Percentiles rank a stretch among this genome's conserved stretches.
phyloP scores from a whole-genome alignment of 64 coral and sea anemone genomes.

The Porites australiensis region DNA sequence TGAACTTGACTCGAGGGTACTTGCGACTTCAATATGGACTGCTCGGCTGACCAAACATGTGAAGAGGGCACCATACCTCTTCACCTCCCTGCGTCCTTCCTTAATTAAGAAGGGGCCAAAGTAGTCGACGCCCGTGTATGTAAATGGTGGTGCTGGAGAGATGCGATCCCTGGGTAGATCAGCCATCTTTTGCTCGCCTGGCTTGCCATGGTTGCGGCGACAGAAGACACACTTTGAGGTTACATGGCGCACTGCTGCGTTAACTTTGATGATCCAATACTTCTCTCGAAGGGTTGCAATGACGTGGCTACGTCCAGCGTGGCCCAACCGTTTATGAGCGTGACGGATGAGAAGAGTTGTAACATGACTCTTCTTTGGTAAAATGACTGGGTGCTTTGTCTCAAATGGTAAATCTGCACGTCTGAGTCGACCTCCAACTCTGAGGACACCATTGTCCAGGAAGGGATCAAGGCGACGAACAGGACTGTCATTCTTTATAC shows the following conservation, averaged over 20 bases:
- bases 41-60: slow-evolving; percentile 26
- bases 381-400: slow-evolving; percentile 3
- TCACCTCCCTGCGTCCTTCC: background rate
- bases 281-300: background rate
- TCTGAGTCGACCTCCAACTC: slow-evolving; percentile 2
- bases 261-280: slow-evolving; percentile 23
- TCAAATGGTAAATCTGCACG: slow-evolving; percentile 10
- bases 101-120: slow-evolving; percentile 17
- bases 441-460: background rate
- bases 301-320: background rate
- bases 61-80: slow-evolving; percentile 38
- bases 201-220: background rate
- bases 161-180: slow-evolving; percentile 22
- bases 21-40: slow-evolving; percentile 10
- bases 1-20: background rate
- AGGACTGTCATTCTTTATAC: slow-evolving; percentile 9
- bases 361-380: background rate
- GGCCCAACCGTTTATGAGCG: slow-evolving; percentile 15
- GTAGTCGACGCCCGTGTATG: background rate
- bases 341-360: slow-evolving; percentile 19
- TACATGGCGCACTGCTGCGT: slow-evolving; percentile 10
- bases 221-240: slow-evolving; percentile 20
- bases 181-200: slow-evolving; percentile 1
- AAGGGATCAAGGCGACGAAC: slow-evolving; percentile 1
- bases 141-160: slow-evolving; percentile 21